Base-by-base conservation (phyloP, 2,113 vertebrate species). In the Hippocampus mohnikei region DNA sequence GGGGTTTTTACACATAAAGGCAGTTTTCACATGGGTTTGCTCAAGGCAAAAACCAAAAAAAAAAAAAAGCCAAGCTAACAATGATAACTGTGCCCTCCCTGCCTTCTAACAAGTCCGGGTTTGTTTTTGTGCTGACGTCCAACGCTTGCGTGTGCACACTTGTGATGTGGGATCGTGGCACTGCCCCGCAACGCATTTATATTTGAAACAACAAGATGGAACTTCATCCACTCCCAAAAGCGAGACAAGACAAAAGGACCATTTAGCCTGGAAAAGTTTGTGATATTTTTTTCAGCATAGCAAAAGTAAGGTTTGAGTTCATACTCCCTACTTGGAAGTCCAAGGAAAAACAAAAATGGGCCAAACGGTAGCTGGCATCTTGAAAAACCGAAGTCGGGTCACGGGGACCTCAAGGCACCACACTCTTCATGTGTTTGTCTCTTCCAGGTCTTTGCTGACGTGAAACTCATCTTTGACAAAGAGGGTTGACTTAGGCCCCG, bases 381-480 rank as follows among this genome's bases (percentile, higher is more conserved):
- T 44, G 13, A 44, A 44, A 44, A 44, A 13, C 42, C 6, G 11
- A 44, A 44, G 12, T 44, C 11, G 12, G 10, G 42, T 44, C 13
- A 10, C 42, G 42, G 0, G 42, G 9, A 44, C 42, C 42, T 44
- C 15, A 18, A 48, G 29, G 29, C 29, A 33, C 29, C 29, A 33
- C 52, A 53, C 52, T 53, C 21, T 2, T 37, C 56, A 29, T 2
- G 1, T 72, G 0, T 50, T 68, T 41, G 66, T 68, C 70, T 81
- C 68, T 88, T 91, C 48, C 84, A 99, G 97, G 96, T 99, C 86
- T 99, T 98, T 88, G 90, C 86, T 76, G 93, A 95, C 46, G 97
- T 99, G 84, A 92, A 95, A 90, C 88, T 91, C 79, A 85, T 98
- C 88, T 93, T 98, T 5, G 94, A 96, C 85, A 94, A 91, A 86